Percentiles rank a stretch among this genome's conserved stretches.
phyloP scores from a whole-genome alignment of 1,140 invertebrate genomes.

The Hypothenemus hampei region DNA sequence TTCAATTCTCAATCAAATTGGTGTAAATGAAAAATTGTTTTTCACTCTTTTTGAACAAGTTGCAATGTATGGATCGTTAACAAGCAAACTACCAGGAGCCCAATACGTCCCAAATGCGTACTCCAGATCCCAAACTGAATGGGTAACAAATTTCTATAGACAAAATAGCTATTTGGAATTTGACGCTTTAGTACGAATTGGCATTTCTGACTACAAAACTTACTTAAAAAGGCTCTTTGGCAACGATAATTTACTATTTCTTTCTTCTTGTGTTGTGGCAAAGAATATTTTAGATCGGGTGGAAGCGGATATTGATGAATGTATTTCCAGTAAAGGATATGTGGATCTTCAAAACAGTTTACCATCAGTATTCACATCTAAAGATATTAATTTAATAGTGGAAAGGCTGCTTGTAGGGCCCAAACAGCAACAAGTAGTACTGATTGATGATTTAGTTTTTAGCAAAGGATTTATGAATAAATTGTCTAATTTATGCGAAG shows the following conservation, averaged over 20 bases:
- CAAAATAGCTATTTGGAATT: conserved; percentile 96
- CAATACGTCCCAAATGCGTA: conserved; percentile 88
- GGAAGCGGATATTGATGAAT: conserved; percentile 81
- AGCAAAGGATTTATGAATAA: conserved; percentile 64
- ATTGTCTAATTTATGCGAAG: conserved; percentile 63
- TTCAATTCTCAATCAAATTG: conserved; percentile 74
- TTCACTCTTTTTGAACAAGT: conserved; percentile 65
- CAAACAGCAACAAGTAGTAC: conserved; percentile 48
- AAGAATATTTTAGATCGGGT: conserved; percentile 69
- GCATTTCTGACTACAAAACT: conserved; percentile 77
- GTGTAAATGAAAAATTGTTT: conserved; percentile 80
- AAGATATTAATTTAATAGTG: conserved; percentile 71
- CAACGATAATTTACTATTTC: conserved; percentile 65
- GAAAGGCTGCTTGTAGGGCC: conserved; percentile 55
- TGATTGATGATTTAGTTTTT: conserved; percentile 54
- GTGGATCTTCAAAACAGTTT: conserved; percentile 74
- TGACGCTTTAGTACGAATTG: conserved; percentile 80
- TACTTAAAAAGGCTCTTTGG: conserved; percentile 76
- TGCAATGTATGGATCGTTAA: conserved; percentile 70
- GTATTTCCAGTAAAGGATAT: conserved; percentile 66
- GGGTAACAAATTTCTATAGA: conserved; percentile 87
- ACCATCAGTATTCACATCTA: conserved; percentile 71
- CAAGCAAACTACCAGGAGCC: conserved; percentile 70
- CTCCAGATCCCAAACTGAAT: conserved; percentile 75
- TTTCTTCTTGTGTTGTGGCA: conserved; percentile 76